Base-by-base conservation (phyloP, 2,797 vertebrate genomes). In the Darevskia nairensis region DNA sequence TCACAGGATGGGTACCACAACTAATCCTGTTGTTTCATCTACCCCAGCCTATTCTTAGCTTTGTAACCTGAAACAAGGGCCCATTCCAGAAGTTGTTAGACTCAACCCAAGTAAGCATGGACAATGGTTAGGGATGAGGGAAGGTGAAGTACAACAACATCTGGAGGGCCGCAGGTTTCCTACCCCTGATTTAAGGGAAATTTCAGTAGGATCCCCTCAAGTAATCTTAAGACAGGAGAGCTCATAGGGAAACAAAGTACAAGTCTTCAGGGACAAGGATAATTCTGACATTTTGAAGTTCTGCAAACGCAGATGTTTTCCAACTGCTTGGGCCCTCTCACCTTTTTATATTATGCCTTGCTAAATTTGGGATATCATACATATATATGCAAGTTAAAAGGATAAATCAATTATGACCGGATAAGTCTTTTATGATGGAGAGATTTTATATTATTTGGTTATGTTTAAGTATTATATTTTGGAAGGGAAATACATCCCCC, bases 391-490 rank as follows among this genome's bases (percentile, higher is more conserved):
- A 46, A 88, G 75, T 23, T 23, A 59, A 41, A 79, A 69, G 10
- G 29, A 41, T 61, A 61, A 39, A 9, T 32, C 15, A 72, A 5
- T 82, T 39, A 50, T 68, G 39, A 64, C 41, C 23, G 25, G 27
- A 82, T 46, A 82, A 88, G 75, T 69, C 2, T 86, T 85, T 85
- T 64, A 85, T 66, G 39, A 59, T 69, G 44, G 17, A 23, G 17
- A 64, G 61, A 32, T 78, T 64, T 69, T 86, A 32, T 79, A 68
- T 72, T 69, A 69, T 55, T 80, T 44, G 69, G 50, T 71, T 88
- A 78, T 84, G 81, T 79, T 88, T 72, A 69, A 29, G 50, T 4
- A 79, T 61, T 88, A 46, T 61, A 84, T 59, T 69, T 80, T 84
- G 39, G 64, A 74, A 61, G 25, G 21, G 74, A 84, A 69, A 1